Evolutionary conservation across 2,888 invertebrate genomes (phyloP).

Genomic region (Erynnis tages): DNA sequence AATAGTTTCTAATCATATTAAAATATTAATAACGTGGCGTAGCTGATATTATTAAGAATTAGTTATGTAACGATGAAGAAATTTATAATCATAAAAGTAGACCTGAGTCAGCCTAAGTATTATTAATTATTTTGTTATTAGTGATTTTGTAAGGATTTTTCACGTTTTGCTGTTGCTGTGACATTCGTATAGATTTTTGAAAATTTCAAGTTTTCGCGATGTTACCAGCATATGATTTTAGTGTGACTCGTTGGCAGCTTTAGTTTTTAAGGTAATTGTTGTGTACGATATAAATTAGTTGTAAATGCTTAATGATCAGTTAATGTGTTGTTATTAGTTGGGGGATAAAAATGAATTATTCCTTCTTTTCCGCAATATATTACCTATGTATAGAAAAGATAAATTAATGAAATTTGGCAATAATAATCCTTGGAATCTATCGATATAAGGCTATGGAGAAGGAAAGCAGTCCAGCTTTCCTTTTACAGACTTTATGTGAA

Average conservation of each 20-base stretch:
- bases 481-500: not conserved
- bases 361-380: too few relatives aligned
- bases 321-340: not conserved
- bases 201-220: not conserved
- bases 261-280: constrained; percentile 11
- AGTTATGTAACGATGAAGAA: constrained; percentile 51
- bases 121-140: constrained; percentile 46
- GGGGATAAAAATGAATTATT: too few relatives aligned
- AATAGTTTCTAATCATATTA: constrained; percentile 49
- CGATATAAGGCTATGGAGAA: too few relatives aligned
- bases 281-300: not conserved
- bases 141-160: constrained; percentile 20
- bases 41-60: constrained; percentile 68
- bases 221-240: constrained; percentile 9
- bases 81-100: constrained; percentile 45
- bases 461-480: too few relatives aligned
- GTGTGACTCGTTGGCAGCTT: constrained; percentile 14
- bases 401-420: too few relatives aligned
- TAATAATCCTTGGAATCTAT: too few relatives aligned
- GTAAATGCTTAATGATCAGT: not conserved
- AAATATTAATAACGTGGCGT: constrained; percentile 42
- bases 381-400: too few relatives aligned
- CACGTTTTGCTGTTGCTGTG: constrained; percentile 8
- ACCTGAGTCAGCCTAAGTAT: constrained; percentile 69
- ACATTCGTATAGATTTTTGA: constrained; percentile 7